These are phyloP conservation scores for Zeuzera pyrina DNA, from an alignment of 2,888 invertebrate species.

Conservation along the genomic window DNA sequence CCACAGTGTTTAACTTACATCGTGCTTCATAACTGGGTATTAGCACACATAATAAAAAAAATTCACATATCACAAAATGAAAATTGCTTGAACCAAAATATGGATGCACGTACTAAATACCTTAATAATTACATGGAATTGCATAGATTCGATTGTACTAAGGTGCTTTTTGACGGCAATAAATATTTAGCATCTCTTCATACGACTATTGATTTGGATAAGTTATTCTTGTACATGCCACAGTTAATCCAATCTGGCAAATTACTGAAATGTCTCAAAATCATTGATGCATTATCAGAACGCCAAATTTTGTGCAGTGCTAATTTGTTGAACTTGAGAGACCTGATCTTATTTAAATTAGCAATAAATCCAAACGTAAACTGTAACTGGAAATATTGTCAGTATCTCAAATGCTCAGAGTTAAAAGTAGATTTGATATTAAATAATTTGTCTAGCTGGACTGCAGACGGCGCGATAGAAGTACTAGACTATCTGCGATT, in stretches of 20 bases:
- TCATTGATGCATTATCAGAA: conserved; percentile 75
- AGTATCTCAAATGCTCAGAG: conserved; percentile 62
- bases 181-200: conserved; percentile 74
- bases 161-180: conserved; percentile 70
- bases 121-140: conserved; percentile 75
- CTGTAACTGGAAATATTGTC: conserved; percentile 65
- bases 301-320: conserved; percentile 60
- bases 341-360: conserved; percentile 73
- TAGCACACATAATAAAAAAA: conserved; percentile 78
- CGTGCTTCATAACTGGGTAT: conserved; percentile 77
- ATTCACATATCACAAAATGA: conserved; percentile 72
- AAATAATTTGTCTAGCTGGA: conserved; percentile 70
- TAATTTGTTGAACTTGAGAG: conserved; percentile 70
- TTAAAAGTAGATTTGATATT: conserved; percentile 66
- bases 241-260: conserved; percentile 52
- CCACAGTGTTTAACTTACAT: conserved; percentile 75
- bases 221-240: conserved; percentile 67
- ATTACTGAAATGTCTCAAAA: conserved; percentile 59
- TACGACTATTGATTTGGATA: conserved; percentile 64
- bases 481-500: conserved; percentile 65
- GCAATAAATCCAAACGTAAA: conserved; percentile 63
- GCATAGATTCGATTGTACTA: conserved; percentile 65
- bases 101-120: conserved; percentile 72
- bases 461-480: conserved; percentile 68
- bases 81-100: conserved; percentile 56